Conservation (phyloP, 2,113 vertebrate species). For the Entomyzon cyanotis region DNA sequence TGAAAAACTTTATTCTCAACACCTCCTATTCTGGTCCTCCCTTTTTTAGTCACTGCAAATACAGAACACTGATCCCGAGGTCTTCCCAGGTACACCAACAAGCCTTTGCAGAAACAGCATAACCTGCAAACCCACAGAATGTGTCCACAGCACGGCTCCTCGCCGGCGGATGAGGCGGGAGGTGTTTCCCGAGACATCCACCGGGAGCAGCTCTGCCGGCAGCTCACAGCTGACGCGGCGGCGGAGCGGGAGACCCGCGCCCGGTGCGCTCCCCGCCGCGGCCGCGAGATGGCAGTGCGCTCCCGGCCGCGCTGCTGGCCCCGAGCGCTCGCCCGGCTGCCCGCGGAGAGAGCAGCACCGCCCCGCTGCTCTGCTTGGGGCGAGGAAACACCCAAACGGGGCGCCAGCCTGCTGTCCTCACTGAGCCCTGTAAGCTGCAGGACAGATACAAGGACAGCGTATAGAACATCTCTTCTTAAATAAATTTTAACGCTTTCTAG, state of each 20-base stretch:
- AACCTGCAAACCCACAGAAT: neutral
- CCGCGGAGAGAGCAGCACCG: too few species aligned
- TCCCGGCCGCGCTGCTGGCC: too few species aligned
- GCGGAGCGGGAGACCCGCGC: neutral
- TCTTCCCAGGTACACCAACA: neutral
- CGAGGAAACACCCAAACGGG: neutral
- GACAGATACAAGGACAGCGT: rapidly evolving
- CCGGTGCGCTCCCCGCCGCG: neutral
- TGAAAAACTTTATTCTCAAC: neutral
- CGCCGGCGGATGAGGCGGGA: rapidly evolving
- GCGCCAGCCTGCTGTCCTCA: neutral
- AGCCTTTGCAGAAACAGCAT: neutral
- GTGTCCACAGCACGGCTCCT: rapidly evolving
- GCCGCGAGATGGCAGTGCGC: constrained; percentile 44
- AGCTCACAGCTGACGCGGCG: rapidly evolving
- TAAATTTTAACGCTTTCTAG: rapidly evolving
- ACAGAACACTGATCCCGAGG: rapidly evolving
- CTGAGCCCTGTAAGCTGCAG: too few species aligned
- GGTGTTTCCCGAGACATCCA: rapidly evolving
- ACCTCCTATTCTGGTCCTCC: rapidly evolving
- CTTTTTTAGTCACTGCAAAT: neutral
- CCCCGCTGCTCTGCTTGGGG: too few species aligned
- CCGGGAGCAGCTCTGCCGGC: neutral
- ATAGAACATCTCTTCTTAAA: neutral
- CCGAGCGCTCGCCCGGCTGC: too few species aligned